Evolutionary conservation across 2,797 vertebrate species (phyloP).

Genomic region (Hyperoplus immaculatus): DNA sequence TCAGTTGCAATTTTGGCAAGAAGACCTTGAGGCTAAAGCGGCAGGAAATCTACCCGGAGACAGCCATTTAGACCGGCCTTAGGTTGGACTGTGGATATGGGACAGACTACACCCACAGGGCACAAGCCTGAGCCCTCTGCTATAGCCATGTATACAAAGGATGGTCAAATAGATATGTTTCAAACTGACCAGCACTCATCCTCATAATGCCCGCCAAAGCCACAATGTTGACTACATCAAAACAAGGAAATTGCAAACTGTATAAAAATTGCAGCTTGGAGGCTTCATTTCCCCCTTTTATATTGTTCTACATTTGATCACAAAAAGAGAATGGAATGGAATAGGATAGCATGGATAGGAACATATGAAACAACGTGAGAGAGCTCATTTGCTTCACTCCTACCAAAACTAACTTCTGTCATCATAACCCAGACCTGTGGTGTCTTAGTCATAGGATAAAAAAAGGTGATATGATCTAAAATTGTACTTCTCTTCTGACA

Average conservation of each 20-base stretch:
- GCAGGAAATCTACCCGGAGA: conserved; percentile 56
- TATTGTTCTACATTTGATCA: conserved; percentile 23
- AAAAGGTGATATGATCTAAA: conserved; percentile 30
- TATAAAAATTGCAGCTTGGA: conserved; percentile 45
- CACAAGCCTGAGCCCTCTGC: neutral
- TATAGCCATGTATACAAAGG: conserved; percentile 10
- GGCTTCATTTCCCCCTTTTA: conserved; percentile 67
- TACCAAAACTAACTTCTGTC: conserved; percentile 26
- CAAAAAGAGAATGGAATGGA: neutral
- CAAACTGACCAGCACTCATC: conserved; percentile 31
- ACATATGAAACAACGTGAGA: conserved; percentile 21
- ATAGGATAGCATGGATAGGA: neutral
- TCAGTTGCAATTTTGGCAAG: conserved; percentile 5
- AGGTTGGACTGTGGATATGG: conserved; percentile 17
- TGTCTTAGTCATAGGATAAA: conserved; percentile 34
- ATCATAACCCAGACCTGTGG: conserved; percentile 46
- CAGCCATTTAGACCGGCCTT: conserved; percentile 20
- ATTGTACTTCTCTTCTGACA: conserved; percentile 39
- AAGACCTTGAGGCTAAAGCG: conserved; percentile 10
- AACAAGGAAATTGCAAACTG: conserved; percentile 65
- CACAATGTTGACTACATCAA: conserved; percentile 19
- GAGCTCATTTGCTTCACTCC: conserved; percentile 32
- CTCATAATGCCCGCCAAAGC: conserved; percentile 26
- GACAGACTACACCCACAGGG: conserved; percentile 11
- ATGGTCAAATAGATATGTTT: conserved; percentile 9